Conservation (phyloP, 2,797 vertebrate species). For the Alectoris magna region DNA sequence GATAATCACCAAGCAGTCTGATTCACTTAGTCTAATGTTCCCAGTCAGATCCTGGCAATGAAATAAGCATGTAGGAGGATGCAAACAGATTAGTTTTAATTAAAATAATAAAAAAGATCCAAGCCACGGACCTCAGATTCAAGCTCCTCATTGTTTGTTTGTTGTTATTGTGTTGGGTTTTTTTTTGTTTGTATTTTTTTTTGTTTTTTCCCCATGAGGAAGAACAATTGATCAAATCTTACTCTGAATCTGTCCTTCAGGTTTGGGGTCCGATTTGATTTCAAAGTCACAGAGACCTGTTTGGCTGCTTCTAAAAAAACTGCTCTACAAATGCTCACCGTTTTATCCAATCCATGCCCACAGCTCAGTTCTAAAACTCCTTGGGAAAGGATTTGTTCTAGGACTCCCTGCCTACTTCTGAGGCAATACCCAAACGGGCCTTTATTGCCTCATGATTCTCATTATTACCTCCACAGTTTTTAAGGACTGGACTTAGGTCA, state of each 20-base stretch:
- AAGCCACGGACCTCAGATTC: slow-evolving; percentile 1
- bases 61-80: slow-evolving; percentile 58
- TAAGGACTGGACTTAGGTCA: neutral
- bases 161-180: neutral
- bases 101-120: slow-evolving; percentile 52
- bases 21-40: slow-evolving; percentile 69
- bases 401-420: neutral
- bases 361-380: neutral
- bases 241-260: neutral
- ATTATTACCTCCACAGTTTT: neutral
- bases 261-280: neutral
- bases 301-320: neutral
- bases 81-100: slow-evolving; percentile 61
- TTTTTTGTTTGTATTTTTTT: neutral
- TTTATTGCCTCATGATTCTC: neutral
- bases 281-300: neutral
- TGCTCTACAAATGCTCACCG: neutral
- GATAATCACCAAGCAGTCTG: slow-evolving; percentile 64
- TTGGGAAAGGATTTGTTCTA: neutral
- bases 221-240: neutral
- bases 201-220: neutral
- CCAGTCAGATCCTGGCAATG: slow-evolving; percentile 62
- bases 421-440: neutral
- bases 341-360: neutral
- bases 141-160: neutral